Percentiles rank a stretch among this genome's conserved stretches.
phyloP scores from a whole-genome alignment of 2,888 invertebrate genomes.

The Calameuta pallipes region DNA sequence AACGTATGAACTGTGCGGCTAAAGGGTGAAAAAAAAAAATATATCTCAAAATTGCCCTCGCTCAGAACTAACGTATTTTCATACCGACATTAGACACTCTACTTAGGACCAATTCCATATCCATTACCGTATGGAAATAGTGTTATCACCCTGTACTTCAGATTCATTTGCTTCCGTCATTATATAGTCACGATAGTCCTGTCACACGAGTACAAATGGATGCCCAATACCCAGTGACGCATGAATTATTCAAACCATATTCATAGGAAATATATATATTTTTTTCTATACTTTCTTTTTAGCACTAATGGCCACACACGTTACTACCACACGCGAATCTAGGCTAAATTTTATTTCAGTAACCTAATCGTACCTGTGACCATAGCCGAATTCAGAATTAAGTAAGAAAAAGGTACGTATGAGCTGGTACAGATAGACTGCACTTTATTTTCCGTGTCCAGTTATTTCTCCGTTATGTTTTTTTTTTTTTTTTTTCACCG shows the following conservation, averaged over 20 bases:
- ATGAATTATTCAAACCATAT: background rate
- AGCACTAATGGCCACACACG: background rate
- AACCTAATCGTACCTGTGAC: background rate
- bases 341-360: background rate
- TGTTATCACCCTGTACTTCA: background rate
- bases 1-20: background rate
- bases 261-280: no score
- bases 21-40: background rate
- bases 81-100: background rate
- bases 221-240: background rate
- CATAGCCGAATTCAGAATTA: background rate
- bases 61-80: background rate
- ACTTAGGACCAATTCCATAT: background rate
- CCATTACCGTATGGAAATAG: background rate
- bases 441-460: background rate
- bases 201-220: background rate
- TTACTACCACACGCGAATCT: background rate
- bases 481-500: background rate
- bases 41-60: background rate
- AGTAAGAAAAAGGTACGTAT: background rate
- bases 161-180: background rate
- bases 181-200: background rate
- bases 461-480: background rate
- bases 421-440: no score
- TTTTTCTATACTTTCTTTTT: background rate